Conservation (phyloP, 2,113 vertebrate genomes). For the Hyaena hyaena region DNA sequence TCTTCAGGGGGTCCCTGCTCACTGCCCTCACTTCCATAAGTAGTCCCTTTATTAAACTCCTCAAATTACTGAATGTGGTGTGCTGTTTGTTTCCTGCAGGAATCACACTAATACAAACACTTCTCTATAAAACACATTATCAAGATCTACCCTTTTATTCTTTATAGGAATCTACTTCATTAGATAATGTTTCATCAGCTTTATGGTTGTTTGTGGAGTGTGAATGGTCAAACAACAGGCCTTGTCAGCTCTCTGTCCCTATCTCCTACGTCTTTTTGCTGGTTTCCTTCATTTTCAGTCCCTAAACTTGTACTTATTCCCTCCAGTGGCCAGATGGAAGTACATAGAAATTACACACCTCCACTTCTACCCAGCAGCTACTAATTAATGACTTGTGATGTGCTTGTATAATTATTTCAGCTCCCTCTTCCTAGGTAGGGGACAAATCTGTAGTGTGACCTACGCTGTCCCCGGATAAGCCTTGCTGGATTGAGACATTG, state of each 20-base stretch:
- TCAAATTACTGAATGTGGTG: not conserved
- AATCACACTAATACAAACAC: not conserved
- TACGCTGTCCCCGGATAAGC: rapidly evolving
- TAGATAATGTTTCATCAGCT: not conserved
- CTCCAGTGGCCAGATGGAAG: not conserved
- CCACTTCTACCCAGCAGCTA: rapidly evolving
- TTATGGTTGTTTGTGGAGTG: not conserved
- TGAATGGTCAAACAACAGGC: not conserved
- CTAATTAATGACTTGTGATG: not conserved
- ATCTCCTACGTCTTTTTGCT: not conserved
- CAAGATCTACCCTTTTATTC: not conserved
- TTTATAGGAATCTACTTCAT: not conserved
- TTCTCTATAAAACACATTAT: not conserved
- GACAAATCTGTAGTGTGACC: not conserved
- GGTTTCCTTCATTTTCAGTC: not conserved
- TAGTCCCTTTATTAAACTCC: not conserved
- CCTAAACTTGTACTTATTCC: not conserved
- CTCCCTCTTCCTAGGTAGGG: not conserved
- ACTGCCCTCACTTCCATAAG: not conserved
- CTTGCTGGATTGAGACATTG: not conserved
- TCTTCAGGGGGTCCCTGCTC: rapidly evolving
- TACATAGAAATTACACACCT: not conserved
- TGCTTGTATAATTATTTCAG: not conserved
- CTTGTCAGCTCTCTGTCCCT: no score
- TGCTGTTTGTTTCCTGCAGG: slow-evolving; percentile 14